Evolutionary conservation across 2,888 invertebrate species (phyloP), one percentile per base, ranked within the genome.

Genomic region (Nezara viridula): DNA sequence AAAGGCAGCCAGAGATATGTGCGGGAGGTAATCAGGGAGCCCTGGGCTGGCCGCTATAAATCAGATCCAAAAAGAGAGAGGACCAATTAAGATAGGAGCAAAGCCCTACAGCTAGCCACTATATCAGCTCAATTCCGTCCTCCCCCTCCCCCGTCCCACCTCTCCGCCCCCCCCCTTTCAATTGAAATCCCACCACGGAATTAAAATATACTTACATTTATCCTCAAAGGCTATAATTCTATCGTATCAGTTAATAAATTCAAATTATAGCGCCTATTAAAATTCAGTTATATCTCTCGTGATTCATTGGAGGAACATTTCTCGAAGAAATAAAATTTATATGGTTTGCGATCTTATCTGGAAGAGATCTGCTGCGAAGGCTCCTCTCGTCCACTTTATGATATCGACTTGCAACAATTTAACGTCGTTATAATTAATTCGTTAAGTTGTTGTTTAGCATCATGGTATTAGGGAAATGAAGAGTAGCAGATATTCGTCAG

Each of bases 61-160:
- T 81, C 81, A 81, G 44, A 44, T 40, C 81, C 44, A 81, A 81
- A 81, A 81, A 81, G 81, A 81, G 81, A 81, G 81, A 44, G 21
- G 81, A 47, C 81, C 81, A 81, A 81, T 81, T 81, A 81, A 81
- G 81, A 81, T 81, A 81, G 44, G 66, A 81, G 81, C 81, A 44
- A 81, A 81, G 81, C 81, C 81, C 40, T 44, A 81, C 81, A 40
- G 40, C 40, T 40, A 40, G n/a, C 81, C 81, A 81, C 81, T 81
- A 81, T 81, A 81, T 81, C 81, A 81, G n/a, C 81, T 12, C 81
- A 24, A 40, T 44, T 44, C 44, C 44, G 10, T 10, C n/a, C 44
- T 6, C 24, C n/a, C 24, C 24, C 55, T 10, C 55, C 24, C 1
- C 24, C 55, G 7, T n/a, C 0, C n/a, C 24, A 44, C 5, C 44